Conservation (phyloP, 1,140 invertebrate species). For the Pantala flavescens region DNA sequence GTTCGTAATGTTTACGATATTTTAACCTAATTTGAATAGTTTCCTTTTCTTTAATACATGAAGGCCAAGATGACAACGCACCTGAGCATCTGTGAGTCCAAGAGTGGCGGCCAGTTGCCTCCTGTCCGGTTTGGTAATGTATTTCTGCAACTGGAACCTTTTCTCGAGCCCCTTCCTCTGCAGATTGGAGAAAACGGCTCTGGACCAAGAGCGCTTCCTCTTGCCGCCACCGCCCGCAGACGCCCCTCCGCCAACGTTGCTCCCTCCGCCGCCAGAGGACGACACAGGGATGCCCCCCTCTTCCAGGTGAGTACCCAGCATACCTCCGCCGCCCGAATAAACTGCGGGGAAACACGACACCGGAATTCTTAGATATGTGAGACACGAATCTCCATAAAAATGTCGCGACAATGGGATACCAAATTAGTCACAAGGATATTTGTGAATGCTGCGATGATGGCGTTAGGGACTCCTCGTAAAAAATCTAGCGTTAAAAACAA, state of each 20-base stretch:
- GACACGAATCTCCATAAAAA: too few relatives aligned
- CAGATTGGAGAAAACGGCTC: slow-evolving; percentile 69
- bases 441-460: too few relatives aligned
- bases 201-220: slow-evolving; percentile 80
- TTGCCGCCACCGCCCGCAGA: slow-evolving; percentile 38
- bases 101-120: slow-evolving; percentile 50
- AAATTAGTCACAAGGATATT: too few relatives aligned
- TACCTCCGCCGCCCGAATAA: not conserved
- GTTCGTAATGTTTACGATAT: too few relatives aligned
- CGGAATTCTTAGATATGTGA: too few relatives aligned
- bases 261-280: not conserved
- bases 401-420: too few relatives aligned
- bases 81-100: slow-evolving; percentile 56
- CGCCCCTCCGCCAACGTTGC: not conserved
- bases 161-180: slow-evolving; percentile 51
- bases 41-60: too few relatives aligned
- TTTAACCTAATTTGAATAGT: too few relatives aligned
- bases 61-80: slow-evolving; percentile 29
- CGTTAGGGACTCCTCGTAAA: too few relatives aligned
- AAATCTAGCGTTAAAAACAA: too few relatives aligned
- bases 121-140: slow-evolving; percentile 52
- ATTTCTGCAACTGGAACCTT: slow-evolving; percentile 51
- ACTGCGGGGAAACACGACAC: not conserved
- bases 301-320: not conserved
- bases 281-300: not conserved